Evolutionary conservation across 53 echinoderm and acorn worm genomes (phyloP), one percentile per base, ranked within the genome.

Genomic region (Astropecten irregularis): DNA sequence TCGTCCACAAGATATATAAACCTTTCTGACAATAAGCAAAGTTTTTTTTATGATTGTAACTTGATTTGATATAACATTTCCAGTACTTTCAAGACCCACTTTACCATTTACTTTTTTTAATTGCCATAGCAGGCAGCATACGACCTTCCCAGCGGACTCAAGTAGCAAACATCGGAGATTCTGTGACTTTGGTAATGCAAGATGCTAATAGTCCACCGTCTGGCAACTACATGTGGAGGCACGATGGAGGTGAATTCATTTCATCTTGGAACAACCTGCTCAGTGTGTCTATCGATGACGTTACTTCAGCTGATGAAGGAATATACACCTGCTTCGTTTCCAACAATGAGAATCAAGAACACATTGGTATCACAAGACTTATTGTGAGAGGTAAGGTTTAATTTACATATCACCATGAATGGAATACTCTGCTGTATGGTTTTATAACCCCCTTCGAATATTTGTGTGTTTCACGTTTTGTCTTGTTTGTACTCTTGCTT

Each of bases 331-430:
- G 68, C 46, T 68, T 68, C 28, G 2, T 3, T 19, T 2, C 4
- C 2, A 52, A 32, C 33, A 8, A 40, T 13, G 46, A 28, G 44
- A 2, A 27, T 39, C 40, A 40, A 55, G 53, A 58, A 42, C 58
- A n/a, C 3, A 39, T 52, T 29, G 76, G 76, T 13, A 58, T 42
- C 57, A 76, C 36, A 58, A 76, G 76, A 29, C 76, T 76, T 28
- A 59, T 76, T 32, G 76, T 76, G 5, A 25, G 60, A 76, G 76
- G 76, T 76, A 1, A 16, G 76, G 20, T 46, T 69, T 8, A 28
- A 31, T 11, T 26, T 26, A 11, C 14, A 7, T 11, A 60, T 31
- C 10, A 26, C 21, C 6, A 42, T 42, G n/a, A n/a, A n/a, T n/a
- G n/a, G n/a, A n/a, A n/a, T n/a, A n/a, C n/a, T n/a, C n/a, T n/a